Percentiles rank a stretch among this genome's conserved stretches.
Conservation (phyloP, 2,888 invertebrate genomes). For the Phortica magna region DNA sequence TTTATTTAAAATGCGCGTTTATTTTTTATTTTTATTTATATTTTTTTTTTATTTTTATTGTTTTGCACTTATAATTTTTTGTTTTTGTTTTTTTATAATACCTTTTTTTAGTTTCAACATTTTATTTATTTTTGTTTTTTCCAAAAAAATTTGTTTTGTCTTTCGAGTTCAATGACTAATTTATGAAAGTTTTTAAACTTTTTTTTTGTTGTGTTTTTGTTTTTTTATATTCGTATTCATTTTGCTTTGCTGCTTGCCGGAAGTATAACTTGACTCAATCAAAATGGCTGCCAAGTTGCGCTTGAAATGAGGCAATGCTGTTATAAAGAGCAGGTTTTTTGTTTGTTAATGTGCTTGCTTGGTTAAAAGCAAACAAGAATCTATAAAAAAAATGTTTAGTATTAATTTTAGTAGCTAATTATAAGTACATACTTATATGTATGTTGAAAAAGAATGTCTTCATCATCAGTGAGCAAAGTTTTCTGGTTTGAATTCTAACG, state of each 20-base stretch:
- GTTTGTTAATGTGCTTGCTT: too few species aligned
- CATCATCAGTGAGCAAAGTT: too few species aligned
- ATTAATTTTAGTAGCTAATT: too few species aligned
- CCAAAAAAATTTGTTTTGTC: constrained; percentile 36
- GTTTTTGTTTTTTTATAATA: constrained; percentile 28
- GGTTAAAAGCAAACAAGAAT: too few species aligned
- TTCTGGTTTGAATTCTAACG: too few species aligned
- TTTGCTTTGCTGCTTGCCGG: constrained; percentile 1
- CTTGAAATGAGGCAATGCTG: too few species aligned
- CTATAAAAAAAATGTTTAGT: too few species aligned
- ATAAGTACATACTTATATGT: too few species aligned
- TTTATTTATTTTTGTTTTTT: constrained; percentile 29
- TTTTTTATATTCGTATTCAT: background rate
- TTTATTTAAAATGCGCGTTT: constrained; percentile 6
- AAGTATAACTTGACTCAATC: constrained; percentile 6
- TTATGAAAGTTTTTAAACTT: constrained; percentile 60
- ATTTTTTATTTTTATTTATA: constrained; percentile 25
- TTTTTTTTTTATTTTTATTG: constrained; percentile 36
- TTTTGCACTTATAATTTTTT: constrained; percentile 23
- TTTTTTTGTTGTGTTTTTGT: background rate
- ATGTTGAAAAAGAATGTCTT: too few species aligned
- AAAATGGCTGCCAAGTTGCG: background rate
- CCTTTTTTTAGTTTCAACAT: constrained; percentile 30
- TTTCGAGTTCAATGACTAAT: constrained; percentile 68
- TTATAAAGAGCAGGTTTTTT: too few species aligned